Base-by-base conservation (phyloP, 1,140 invertebrate species). In the Diorhabda sublineata region DNA sequence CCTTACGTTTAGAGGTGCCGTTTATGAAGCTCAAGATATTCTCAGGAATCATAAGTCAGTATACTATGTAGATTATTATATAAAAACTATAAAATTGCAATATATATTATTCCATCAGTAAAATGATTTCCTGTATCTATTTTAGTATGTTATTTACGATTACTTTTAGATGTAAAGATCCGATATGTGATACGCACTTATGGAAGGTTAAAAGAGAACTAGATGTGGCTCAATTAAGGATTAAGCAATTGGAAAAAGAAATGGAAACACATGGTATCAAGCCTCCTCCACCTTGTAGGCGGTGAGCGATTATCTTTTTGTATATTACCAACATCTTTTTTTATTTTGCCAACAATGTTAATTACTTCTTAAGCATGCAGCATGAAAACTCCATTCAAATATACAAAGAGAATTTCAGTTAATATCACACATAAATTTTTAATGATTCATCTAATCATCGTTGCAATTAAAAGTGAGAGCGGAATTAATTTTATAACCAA, bases 181-280 rank as follows among this genome's bases (percentile, higher is more conserved):
- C 92, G 2, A 88, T 94, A 42, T 92, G 91, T 78, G 90, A 92
- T 80, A 90, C 90, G 2, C 89, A 93, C 80, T 84, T 94, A 26
- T 95, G 93, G 92, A 94, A 95, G 80, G 92, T 93, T 26, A 91
- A 91, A 73, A 91, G 95, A 79, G 93, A 96, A 79, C 84, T 96
- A 70, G 93, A 96, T 79, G 87, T 94, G 81, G 92, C 94, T 0
- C 85, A 91, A 71, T 84, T 94, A 67, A 87, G 92, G 73, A 92
- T 95, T 70, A 87, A 91, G 59, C 92, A 94, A 78, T 82, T 97
- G 66, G 92, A 94, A 74, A 92, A 93, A 77, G 90, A 92, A 75
- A 85, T 94, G 81, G 91, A 92, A 77, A 86, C 88, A 57, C 90
- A 93, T 79, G 91, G 92, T 63, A 87, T 94, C 75, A 90, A 90